phyloP scores from a whole-genome alignment of 1,140 invertebrate genomes.

The Drosophila willistoni region DNA sequence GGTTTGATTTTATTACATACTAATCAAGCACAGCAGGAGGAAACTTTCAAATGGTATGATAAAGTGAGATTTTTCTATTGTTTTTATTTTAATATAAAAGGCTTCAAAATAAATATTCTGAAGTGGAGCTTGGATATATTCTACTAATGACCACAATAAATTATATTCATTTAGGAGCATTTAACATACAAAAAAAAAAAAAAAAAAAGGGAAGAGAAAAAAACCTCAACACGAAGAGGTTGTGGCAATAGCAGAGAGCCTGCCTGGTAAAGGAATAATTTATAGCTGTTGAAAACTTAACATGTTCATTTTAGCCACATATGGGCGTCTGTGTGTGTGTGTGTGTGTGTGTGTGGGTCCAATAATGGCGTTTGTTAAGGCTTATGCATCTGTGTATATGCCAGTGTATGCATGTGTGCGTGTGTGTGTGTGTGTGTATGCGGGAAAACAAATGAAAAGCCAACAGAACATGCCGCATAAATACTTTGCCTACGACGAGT shows the following conservation, averaged over 20 bases:
- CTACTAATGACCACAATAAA: conserved; percentile 76
- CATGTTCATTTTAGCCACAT: conserved; percentile 76
- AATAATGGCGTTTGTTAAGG: conserved; percentile 60
- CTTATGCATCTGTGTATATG: conserved; percentile 44
- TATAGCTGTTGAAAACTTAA: conserved; percentile 80
- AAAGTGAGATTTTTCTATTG: background rate
- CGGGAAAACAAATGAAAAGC: conserved; percentile 63
- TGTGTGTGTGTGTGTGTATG: conserved; percentile 28
- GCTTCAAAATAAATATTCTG: background rate
- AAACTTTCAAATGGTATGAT: no score
- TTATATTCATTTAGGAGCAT: conserved; percentile 79
- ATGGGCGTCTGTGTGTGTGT: conserved; percentile 49
- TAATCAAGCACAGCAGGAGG: no score
- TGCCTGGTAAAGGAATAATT: conserved; percentile 76
- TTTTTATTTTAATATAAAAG: conserved; percentile 7
- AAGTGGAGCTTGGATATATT: conserved; percentile 3
- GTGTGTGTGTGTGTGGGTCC: conserved; percentile 31
- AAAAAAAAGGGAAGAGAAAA: background rate
- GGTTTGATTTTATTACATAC: no score
- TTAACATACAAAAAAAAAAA: conserved; percentile 68
- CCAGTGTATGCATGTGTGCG: conserved; percentile 30
- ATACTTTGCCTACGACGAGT: conserved; percentile 50
- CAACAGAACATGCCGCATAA: conserved; percentile 63
- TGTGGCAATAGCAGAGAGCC: conserved; percentile 31
- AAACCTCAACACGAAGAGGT: background rate